Evolutionary conservation across 2,888 invertebrate species (phyloP).

Genomic region (Hetaerina titia): DNA sequence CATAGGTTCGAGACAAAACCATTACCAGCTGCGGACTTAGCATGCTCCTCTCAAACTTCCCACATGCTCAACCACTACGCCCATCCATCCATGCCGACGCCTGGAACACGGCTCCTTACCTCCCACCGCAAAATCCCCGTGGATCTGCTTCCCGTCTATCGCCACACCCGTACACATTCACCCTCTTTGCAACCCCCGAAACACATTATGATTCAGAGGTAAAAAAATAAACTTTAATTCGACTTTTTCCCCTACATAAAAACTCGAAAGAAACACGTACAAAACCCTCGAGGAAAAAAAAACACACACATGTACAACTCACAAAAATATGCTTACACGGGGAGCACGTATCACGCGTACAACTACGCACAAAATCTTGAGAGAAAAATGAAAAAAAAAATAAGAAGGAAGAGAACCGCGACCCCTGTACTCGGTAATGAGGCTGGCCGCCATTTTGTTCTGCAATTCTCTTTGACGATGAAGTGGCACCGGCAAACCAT

Average conservation of each 20-base stretch:
- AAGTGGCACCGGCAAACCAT: constrained; percentile 55
- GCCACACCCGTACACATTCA: background rate
- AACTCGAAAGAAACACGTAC: background rate
- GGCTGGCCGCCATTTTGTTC: constrained; percentile 56
- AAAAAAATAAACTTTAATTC: background rate
- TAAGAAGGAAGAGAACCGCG: background rate
- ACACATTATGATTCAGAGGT: constrained; percentile 28
- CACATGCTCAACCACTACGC: background rate
- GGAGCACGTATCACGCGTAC: constrained; percentile 11
- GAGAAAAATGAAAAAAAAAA: background rate
- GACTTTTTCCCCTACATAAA: background rate
- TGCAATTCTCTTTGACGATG: constrained; percentile 64
- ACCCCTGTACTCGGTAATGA: constrained; percentile 51
- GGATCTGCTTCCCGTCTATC: background rate
- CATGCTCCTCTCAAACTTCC: background rate
- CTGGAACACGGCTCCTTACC: background rate
- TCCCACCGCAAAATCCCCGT: background rate
- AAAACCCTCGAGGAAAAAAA: background rate
- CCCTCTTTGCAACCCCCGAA: background rate
- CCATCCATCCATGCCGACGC: background rate
- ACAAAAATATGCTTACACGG: background rate
- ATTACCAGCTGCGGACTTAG: no score
- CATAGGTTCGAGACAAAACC: no score
- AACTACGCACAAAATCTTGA: background rate
- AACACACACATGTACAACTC: background rate